Evolutionary conservation across 2,797 vertebrate genomes (phyloP), one percentile per base, ranked within the genome.

Genomic region (Phoxinus dragarum): DNA sequence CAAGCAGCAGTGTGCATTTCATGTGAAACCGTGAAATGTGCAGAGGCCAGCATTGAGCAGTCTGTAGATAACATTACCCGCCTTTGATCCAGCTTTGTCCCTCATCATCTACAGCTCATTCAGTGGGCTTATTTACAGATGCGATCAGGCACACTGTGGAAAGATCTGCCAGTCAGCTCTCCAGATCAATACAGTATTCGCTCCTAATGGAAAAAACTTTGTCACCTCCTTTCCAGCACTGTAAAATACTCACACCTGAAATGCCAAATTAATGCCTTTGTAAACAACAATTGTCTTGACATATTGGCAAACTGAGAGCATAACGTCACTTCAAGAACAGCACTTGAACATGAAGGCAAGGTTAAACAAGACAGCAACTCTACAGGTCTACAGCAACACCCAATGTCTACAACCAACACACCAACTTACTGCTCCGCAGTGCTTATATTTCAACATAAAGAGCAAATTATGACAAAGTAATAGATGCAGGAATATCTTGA

Each of bases 161-260:
- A 82, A 52, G 75, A 71, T 82, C 87, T 64, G 85, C 68, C 86
- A 86, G 80, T 52, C 56, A 84, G 44, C 82, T 76, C 44, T 84
- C 56, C 68, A 76, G 68, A 88, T 88, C 88, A 82, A 90, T 86
- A 85, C 80, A 76, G 80, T 34, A 88, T 84, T 47, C 19, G 21
- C 42, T 78, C 47, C 80, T 82, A 81, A 84, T 88, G 81, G 82
- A 81, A 85, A 71, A 64, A 76, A 54, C 64, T 85, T 69, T 12
- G 17, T 83, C 54, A 47, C 77, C 56, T 78, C 66, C 49, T 82
- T 49, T 80, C 34, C 77, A 49, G 75, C 38, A 69, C 8, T 47
- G 75, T 61, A 44, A 82, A 75, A 67, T 74, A 59, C 49, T 54
- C 36, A 66, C 82, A 86, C 80, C 71, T 77, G 21, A 82, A 84